Evolutionary conservation across 2,888 invertebrate species (phyloP), one percentile per base, ranked within the genome.

Genomic region (Andrena camellia): DNA sequence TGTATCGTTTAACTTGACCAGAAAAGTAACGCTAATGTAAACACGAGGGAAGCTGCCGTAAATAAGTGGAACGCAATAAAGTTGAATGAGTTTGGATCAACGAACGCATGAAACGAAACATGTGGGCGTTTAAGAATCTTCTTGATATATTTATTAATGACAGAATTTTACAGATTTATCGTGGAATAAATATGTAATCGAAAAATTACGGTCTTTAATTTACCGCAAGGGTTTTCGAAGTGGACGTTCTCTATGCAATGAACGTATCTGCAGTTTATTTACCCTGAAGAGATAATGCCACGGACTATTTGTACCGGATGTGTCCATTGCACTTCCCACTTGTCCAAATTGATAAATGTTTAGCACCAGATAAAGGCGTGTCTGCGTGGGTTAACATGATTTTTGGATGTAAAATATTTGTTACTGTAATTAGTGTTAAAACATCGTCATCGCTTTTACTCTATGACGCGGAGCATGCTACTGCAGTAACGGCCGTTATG

Each of bases 261-360:
- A 69, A 76, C 66, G 29, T 81, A 86, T 88, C 81, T 83, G 64
- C 75, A 75, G 81, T 86, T 87, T 87, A 88, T 87, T 86, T 87
- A 88, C 83, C 86, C 81, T 83, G 42, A 68, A 81, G 77, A 85
- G 85, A 87, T 83, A 87, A 69, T 66, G 60, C 23, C 69, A 77
- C 48, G 72, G 73, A 83, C 69, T 88, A 81, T 85, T 85, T 84
- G 82, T 84, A 78, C 89, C 90, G 91, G 91, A 91, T 89, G 86
- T 76, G 78, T 66, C 77, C 83, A 78, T 64, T 83, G 83, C 78
- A 85, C 85, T 90, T 90, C 87, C 90, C 87, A 86, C 89, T 88
- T 86, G 77, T 76, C 73, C 69, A 74, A 86, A 83, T 87, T 86
- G 85, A 90, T 90, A 90, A 87, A 72, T 33, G 74, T 75, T 78